These are phyloP conservation scores for Alviniconcha marisindica DNA, from an alignment of 1,140 invertebrate species.

Conservation along the genomic window DNA sequence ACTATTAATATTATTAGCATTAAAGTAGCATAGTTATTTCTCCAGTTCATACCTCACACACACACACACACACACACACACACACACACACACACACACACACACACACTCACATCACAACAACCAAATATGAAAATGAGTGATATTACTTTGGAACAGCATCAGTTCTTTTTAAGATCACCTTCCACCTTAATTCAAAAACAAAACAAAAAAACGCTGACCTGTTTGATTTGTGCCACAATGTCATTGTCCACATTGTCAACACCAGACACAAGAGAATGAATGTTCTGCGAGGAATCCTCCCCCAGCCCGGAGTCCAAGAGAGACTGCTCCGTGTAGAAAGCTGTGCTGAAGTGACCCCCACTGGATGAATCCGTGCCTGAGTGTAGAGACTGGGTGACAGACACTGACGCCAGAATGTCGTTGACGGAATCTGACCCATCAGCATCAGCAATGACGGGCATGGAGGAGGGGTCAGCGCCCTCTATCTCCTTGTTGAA, in stretches of 20 bases:
- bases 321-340: constrained; percentile 52
- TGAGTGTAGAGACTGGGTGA: background rate
- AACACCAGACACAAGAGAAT: constrained; percentile 39
- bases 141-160: no score
- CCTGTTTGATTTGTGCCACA: constrained; percentile 23
- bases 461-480: constrained; percentile 43
- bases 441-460: constrained; percentile 43
- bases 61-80: no score
- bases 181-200: no score
- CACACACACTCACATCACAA: background rate
- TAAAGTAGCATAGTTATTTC: no score
- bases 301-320: constrained; percentile 31
- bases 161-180: no score
- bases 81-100: background rate
- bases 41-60: no score
- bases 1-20: no score
- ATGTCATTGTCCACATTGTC: constrained; percentile 31
- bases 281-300: constrained; percentile 35
- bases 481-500: constrained; percentile 88
- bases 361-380: constrained; percentile 1
- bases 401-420: constrained; percentile 22
- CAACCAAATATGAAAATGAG: no score
- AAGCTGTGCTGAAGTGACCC: constrained; percentile 46
- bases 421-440: constrained; percentile 35
- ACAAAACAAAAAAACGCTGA: no score